These are phyloP conservation scores for Apus apus DNA, from an alignment of 2,113 vertebrate genomes.

Conservation along the genomic window DNA sequence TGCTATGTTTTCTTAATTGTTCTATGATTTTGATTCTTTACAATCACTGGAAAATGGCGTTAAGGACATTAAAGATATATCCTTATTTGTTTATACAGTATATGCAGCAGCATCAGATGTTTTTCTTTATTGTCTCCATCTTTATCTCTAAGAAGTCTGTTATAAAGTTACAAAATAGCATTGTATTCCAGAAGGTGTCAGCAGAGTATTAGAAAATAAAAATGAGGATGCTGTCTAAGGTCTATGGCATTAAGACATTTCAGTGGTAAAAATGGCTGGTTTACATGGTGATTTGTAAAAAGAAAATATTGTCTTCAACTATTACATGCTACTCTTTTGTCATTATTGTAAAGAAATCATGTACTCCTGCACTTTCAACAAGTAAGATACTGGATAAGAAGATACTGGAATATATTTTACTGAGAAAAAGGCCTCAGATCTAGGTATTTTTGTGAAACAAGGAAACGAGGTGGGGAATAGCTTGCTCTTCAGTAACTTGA, in stretches of 20 bases:
- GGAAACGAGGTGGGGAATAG: neutral
- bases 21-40: neutral
- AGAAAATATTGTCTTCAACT: neutral
- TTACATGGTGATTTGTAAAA: neutral
- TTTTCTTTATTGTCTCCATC: neutral
- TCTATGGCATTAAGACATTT: neutral
- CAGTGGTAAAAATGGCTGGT: neutral
- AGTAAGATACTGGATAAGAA: neutral
- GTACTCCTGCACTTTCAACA: neutral
- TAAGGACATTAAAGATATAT: neutral
- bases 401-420: neutral
- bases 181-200: constrained; percentile 71
- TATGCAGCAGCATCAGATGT: neutral
- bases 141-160: neutral
- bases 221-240: neutral
- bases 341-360: neutral
- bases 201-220: constrained; percentile 64
- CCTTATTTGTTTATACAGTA: neutral
- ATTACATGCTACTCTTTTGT: neutral
- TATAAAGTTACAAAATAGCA: neutral
- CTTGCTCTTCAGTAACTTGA: neutral
- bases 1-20: neutral
- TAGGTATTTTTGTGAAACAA: neutral
- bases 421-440: neutral
- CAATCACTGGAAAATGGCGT: neutral